Base-by-base conservation (phyloP, 2,888 invertebrate genomes). In the Lepidocyrtinus sp. region DNA sequence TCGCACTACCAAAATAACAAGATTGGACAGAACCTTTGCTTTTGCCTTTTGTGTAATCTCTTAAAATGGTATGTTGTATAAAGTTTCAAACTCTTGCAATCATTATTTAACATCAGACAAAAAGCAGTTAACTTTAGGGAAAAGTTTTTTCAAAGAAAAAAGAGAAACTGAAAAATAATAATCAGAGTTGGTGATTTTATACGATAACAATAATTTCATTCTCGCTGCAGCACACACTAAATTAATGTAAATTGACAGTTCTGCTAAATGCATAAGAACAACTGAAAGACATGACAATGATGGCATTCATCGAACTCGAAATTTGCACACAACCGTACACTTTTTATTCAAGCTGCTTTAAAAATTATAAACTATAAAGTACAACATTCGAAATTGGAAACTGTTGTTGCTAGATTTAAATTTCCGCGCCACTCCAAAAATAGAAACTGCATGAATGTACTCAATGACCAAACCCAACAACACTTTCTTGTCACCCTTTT, bases 1-100 rank as follows among this genome's bases (percentile, higher is more conserved):
- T 64, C 27, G 24, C 26, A 26, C 64, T 64, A 26, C 26, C 26
- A 63, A 63, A 26, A 64, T 26, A 64, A 24, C 25, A 5, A 26
- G 26, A 27, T 26, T 26, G n/a, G 27, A 64, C 15, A 63, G 63
- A 63, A 25, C 19, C 19, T 22, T n/a, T 27, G 26, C 26, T 25
- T 64, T 64, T 27, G 27, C 64, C 9, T 19, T 59, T 59, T 19
- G 59, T 50, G 50, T 1, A 61, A 61, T 61, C 61, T 17, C 21
- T 9, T 2, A 1, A 21, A 61, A 61, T 17, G 17, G 12, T 1
- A 61, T 12, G 19, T n/a, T n/a, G n/a, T n/a, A n/a, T n/a, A n/a
- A n/a, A n/a, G n/a, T n/a, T n/a, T n/a, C n/a, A n/a, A n/a, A n/a
- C n/a, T n/a, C n/a, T n/a, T n/a, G n/a, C n/a, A 36, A 36, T 36